Evolutionary conservation across 2,113 vertebrate species (phyloP).

Genomic region (Limnothrissa miodon): DNA sequence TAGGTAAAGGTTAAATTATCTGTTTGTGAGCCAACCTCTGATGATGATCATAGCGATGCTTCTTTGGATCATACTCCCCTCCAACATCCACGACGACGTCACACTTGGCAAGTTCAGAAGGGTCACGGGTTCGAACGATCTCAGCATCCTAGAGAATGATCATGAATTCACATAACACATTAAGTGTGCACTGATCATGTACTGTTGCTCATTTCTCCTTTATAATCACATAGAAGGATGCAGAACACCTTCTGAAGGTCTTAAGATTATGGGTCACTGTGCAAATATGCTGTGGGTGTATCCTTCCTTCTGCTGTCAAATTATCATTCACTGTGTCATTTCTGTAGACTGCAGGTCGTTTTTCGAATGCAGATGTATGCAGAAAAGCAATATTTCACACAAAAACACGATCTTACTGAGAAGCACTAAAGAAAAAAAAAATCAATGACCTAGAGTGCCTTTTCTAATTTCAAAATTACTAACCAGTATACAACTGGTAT

Average conservation of each 20-base stretch:
- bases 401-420: background rate
- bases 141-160: slow-evolving; percentile 75
- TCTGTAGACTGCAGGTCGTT: too few species aligned
- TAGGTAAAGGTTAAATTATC: background rate
- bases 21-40: slow-evolving; percentile 75
- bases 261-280: too few species aligned
- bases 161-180: background rate
- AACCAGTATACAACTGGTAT: too few species aligned
- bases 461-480: too few species aligned
- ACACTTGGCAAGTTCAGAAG: slow-evolving; percentile 73
- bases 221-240: background rate
- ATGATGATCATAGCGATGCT: slow-evolving; percentile 91
- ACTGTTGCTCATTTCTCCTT: background rate
- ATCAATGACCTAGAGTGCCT: too few species aligned
- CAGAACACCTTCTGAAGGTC: too few species aligned
- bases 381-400: background rate
- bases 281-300: too few species aligned
- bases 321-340: too few species aligned
- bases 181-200: background rate
- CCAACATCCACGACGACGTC: slow-evolving; percentile 93
- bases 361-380: background rate
- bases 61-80: slow-evolving; percentile 83
- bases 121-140: slow-evolving; percentile 85
- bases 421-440: too few species aligned
- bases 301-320: too few species aligned